Conservation (phyloP, 2,797 vertebrate species). For the Hippocampus kuda region DNA sequence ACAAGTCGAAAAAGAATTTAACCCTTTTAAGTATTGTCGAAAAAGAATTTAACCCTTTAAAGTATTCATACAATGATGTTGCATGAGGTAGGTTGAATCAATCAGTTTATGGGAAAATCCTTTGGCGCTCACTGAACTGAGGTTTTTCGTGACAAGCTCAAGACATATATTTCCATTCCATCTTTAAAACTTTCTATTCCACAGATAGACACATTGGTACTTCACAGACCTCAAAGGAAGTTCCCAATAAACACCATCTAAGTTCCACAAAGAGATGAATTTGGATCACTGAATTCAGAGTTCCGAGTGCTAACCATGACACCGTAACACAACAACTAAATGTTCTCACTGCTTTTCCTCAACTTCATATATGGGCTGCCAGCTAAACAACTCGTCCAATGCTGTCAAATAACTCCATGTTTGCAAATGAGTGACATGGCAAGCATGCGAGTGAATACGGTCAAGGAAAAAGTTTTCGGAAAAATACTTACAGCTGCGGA, state of each 20-base stretch:
- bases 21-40: too few species aligned
- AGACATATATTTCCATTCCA: not conserved
- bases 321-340: slow-evolving; percentile 32
- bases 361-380: slow-evolving; percentile 37
- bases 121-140: not conserved
- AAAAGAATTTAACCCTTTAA: too few species aligned
- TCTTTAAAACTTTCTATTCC: not conserved
- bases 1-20: too few species aligned
- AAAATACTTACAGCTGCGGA: slow-evolving; percentile 52
- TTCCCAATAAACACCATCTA: slow-evolving; percentile 16
- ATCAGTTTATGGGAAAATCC: not conserved
- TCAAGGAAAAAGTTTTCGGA: slow-evolving; percentile 15
- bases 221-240: not conserved
- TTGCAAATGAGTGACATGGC: slow-evolving; percentile 32
- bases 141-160: not conserved
- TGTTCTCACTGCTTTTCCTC: slow-evolving; percentile 12
- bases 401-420: slow-evolving; percentile 41
- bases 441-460: slow-evolving; percentile 19
- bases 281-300: slow-evolving; percentile 76
- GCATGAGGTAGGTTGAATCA: not conserved
- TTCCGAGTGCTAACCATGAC: slow-evolving; percentile 73
- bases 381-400: slow-evolving; percentile 43
- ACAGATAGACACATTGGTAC: too few species aligned
- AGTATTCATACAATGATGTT: too few species aligned
- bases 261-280: slow-evolving; percentile 76